Percentiles rank a stretch among this genome's conserved stretches.
phyloP scores from a whole-genome alignment of 92 coral and sea anemone species.

The Porites cylindrica region DNA sequence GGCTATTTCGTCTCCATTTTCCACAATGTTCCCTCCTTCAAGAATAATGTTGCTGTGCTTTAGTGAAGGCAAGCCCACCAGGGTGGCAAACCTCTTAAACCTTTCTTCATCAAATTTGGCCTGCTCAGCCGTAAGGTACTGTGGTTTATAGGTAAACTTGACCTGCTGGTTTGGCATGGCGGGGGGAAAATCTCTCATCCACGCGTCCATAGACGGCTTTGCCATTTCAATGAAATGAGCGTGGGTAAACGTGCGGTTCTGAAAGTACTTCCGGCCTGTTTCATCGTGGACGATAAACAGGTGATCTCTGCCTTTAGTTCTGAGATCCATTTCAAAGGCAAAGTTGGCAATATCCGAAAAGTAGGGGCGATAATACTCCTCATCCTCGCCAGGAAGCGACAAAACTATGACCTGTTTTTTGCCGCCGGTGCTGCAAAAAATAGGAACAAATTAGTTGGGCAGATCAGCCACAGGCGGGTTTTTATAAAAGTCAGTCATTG shows the following conservation, averaged over 20 bases:
- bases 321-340: constrained; percentile 65
- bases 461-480: too few relatives aligned
- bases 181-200: constrained; percentile 88
- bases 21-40: constrained; percentile 83
- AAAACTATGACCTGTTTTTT: constrained; percentile 72
- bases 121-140: constrained; percentile 45
- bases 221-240: constrained; percentile 68
- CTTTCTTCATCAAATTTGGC: constrained; percentile 57
- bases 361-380: constrained; percentile 53
- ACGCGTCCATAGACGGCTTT: constrained; percentile 62
- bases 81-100: constrained; percentile 51
- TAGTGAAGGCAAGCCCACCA: constrained; percentile 63
- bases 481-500: too few relatives aligned
- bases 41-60: constrained; percentile 52
- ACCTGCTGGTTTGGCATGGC: constrained; percentile 71
- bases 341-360: constrained; percentile 63
- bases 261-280: constrained; percentile 54
- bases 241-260: constrained; percentile 49
- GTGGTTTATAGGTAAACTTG: constrained; percentile 73
- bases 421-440: background rate
- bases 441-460: background rate
- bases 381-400: constrained; percentile 67
- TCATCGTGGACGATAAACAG: constrained; percentile 69
- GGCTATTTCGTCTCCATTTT: constrained; percentile 73
- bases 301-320: constrained; percentile 73